A percentile compares a stretch with the other conserved stretches of the same genome.
Evolutionary conservation across 2,888 invertebrate species (phyloP).

Genomic region (Cheilosia urbana): DNA sequence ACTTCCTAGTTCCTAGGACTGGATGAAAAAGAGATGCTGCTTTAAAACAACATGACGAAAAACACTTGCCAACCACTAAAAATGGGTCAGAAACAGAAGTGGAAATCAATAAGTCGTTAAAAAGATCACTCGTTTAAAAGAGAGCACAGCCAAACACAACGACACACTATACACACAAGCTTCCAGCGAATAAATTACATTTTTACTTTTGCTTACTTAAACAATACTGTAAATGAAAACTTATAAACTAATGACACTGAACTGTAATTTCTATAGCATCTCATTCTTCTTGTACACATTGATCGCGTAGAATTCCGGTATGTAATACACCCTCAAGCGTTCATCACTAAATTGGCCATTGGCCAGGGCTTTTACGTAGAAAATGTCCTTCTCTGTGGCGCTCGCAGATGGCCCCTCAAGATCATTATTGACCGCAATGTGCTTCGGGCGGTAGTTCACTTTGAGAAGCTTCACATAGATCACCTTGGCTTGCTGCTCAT

Average conservation of each 20-base stretch:
- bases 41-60: conserved; percentile 5
- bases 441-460: conserved; percentile 79
- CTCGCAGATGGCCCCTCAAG: conserved; percentile 68
- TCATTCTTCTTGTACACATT: conserved; percentile 55
- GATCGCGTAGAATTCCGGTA: conserved; percentile 81
- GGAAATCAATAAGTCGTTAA: conserved; percentile 38
- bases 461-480: conserved; percentile 80
- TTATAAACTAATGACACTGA: conserved; percentile 34
- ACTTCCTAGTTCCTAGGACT: background rate
- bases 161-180: conserved; percentile 16
- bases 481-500: conserved; percentile 77
- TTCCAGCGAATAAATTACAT: conserved; percentile 54
- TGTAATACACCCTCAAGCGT: conserved; percentile 80
- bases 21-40: background rate
- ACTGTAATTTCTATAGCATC: conserved; percentile 5
- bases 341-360: conserved; percentile 81
- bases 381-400: conserved; percentile 79
- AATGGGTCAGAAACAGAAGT: conserved; percentile 41
- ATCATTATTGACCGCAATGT: conserved; percentile 73
- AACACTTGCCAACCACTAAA: background rate
- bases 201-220: conserved; percentile 32
- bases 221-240: conserved; percentile 3
- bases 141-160: conserved; percentile 1
- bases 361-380: conserved; percentile 80
- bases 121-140: conserved; percentile 18